Percentiles rank a stretch among this genome's conserved stretches.
Conservation (phyloP, 2,113 vertebrate genomes). For the Carassius gibelio region DNA sequence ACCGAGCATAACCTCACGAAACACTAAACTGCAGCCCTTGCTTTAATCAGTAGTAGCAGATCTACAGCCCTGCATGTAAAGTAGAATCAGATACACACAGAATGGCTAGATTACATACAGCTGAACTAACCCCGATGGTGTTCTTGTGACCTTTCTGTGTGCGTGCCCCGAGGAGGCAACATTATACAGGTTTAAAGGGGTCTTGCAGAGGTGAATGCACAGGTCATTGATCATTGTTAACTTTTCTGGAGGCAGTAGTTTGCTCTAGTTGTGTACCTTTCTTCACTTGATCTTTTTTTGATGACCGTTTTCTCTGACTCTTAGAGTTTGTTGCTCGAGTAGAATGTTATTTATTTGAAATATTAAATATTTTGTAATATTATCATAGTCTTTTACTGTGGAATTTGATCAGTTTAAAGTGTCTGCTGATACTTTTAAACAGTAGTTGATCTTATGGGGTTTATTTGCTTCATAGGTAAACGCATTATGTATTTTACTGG, state of each 20-base stretch:
- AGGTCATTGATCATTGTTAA: conserved; percentile 11
- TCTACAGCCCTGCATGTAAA: conserved; percentile 11
- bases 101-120: conserved; percentile 22
- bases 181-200: conserved; percentile 15
- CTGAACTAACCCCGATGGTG: not conserved
- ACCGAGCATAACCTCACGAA: conserved; percentile 23
- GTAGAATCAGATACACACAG: conserved; percentile 1
- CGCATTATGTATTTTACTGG: not conserved
- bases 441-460: not conserved
- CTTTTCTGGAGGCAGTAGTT: not conserved
- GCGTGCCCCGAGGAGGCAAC: conserved; percentile 9
- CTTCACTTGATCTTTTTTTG: not conserved
- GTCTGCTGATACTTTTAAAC: not conserved
- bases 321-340: not conserved
- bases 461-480: not conserved
- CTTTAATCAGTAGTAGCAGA: conserved; percentile 29
- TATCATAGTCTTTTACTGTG: not conserved
- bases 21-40: conserved; percentile 23
- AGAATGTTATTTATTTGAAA: not conserved
- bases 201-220: not conserved
- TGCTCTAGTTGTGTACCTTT: not conserved
- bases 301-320: not conserved
- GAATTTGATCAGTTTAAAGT: not conserved
- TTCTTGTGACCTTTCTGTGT: not conserved
- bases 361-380: not conserved